Base-by-base conservation (phyloP, 2,797 vertebrate genomes). In the Erethizon dorsatum region DNA sequence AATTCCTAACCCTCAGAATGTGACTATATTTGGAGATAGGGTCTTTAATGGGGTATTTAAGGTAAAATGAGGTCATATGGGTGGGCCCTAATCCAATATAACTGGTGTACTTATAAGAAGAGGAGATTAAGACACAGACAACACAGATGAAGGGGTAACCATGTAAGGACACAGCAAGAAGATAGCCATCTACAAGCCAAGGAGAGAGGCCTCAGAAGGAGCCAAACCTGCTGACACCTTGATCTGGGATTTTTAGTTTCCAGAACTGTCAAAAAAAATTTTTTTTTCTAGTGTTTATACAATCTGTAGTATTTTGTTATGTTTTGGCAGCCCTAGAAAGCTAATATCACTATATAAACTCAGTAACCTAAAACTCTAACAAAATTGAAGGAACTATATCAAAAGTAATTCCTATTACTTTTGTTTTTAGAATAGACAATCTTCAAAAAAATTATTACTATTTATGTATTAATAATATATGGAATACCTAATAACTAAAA, bases 321-420 rank as follows among this genome's bases (percentile, higher is more conserved):
- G 47, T 78, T 78, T 83, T 50, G 59, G 57, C 24, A 63, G 18
- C n/a, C 13, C 7, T 50, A 84, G n/a, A 88, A 80, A 87, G 54
- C 61, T 47, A 67, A 52, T 14, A 75, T 5, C 28, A 31, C 57
- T 41, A 75, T 26, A 57, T 63, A 91, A 82, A n/a, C 59, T 83
- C 78, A 90, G 79, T 88, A 82, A 90, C 73, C 33, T 83, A 83
- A 67, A 33, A 63, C 50, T 90, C 47, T 69, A 54, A 89, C 52
- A 84, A 79, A 90, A 80, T 47, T 75, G 50, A 84, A 88, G 45
- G 9, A 79, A 91, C 56, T 82, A 84, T 22, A 94, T 83, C 24
- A 87, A 89, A 95, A 88, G 47, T 56, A 88, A 95, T 71, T 91
- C 9, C n/a, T 92, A 90, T 82, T 82, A 80, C 26, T 93, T 77